These are phyloP conservation scores for Pangasius macronema DNA, from an alignment of 2,797 vertebrate genomes.

Conservation along the genomic window DNA sequence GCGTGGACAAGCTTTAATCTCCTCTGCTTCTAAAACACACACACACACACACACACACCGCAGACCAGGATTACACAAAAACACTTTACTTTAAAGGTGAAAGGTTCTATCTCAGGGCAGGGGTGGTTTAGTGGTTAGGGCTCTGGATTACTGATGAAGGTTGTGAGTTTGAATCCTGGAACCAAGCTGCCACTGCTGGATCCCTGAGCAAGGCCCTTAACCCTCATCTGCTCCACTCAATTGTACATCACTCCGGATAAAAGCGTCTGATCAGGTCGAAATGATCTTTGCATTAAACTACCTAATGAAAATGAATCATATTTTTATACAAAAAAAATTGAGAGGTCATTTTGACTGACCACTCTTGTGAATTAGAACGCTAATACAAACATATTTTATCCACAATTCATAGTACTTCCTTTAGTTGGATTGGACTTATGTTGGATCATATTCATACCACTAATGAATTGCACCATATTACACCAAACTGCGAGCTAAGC, in stretches of 20 bases:
- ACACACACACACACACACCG: not conserved
- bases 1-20: constrained; percentile 87
- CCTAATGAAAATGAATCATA: not conserved
- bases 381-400: not conserved
- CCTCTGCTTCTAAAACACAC: constrained; percentile 74
- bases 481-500: not conserved
- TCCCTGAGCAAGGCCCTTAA: not conserved
- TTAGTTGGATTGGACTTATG: not conserved
- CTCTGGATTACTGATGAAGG: not conserved
- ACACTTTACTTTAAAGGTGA: not conserved
- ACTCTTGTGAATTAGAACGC: not conserved
- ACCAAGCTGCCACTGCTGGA: not conserved
- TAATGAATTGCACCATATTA: not conserved
- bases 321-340: too few relatives aligned
- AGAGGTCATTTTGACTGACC: not conserved
- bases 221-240: not conserved
- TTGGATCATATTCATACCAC: not conserved
- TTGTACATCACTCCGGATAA: not conserved
- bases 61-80: not conserved
- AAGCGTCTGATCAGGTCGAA: not conserved
- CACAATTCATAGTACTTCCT: not conserved
- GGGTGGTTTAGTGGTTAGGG: not conserved
- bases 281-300: not conserved
- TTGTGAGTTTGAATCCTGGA: not conserved
- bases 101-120: not conserved